Base-by-base conservation (phyloP, 2,888 invertebrate species). In the Cosmopolites sordidus region DNA sequence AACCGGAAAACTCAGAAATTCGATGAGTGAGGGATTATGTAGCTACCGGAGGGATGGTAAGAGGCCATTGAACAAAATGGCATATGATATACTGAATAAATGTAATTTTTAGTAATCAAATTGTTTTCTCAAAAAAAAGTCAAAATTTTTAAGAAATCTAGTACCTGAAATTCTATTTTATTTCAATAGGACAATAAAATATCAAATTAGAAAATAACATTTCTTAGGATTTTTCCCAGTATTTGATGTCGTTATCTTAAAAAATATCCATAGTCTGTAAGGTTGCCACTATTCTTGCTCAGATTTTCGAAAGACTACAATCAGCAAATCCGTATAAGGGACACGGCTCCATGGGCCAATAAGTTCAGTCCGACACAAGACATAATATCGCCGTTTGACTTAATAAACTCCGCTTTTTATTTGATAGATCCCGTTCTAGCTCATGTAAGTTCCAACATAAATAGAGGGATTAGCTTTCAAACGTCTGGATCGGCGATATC, bases 401-500 rank as follows among this genome's bases (percentile, higher is more conserved):
- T 59, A 61, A 62, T 64, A 64, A 63, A 64, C 56, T 58, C 46
- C 39, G 43, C 50, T 49, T 58, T 64, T 64, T 63, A 62, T 62
- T 61, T 58, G 60, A 61, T 62, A 63, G 61, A 62, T 62, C 61
- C 56, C 57, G 56, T 55, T 55, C 58, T 54, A 54, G 58, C 64
- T 63, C 64, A 62, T 64, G 63, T 60, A 64, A 64, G 58, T 64
- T 64, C 62, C 62, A 62, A 62, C 62, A 63, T 64, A 63, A 64
- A 62, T 62, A 62, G 61, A 55, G 33, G 64, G 63, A 63, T 63
- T 64, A 64, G 45, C 56, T 48, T 51, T 51, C 51, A 48, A 52
- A 56, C 29, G 45, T 48, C 48, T 38, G 43, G 51, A 55, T 55
- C 48, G 27, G 39, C 33, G 39, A 43, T 52, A 48, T 43, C 29